phyloP scores from a whole-genome alignment of 2,797 vertebrate genomes.

The Manis pentadactyla region DNA sequence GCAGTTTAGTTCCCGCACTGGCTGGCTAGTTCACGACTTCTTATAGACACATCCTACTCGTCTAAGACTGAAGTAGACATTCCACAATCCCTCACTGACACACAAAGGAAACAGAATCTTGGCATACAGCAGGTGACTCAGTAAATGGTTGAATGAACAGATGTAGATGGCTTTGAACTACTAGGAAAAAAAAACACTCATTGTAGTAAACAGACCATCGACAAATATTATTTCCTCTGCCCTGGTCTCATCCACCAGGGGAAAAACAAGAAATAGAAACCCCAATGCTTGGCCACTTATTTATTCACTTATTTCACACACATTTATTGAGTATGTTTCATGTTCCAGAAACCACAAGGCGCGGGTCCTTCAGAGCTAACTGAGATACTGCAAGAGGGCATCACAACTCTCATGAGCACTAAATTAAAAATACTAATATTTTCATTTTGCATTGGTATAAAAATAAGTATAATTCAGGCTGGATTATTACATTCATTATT shows the following conservation, averaged over 20 bases:
- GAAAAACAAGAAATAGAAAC: not conserved
- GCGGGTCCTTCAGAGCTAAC: not conserved
- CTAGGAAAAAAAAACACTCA: not conserved
- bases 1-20: not conserved
- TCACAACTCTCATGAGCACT: not conserved
- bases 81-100: not conserved
- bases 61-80: not conserved
- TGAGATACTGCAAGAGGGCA: not conserved
- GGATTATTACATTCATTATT: not conserved
- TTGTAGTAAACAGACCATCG: not conserved
- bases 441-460: not conserved
- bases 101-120: not conserved
- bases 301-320: not conserved
- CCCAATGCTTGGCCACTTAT: not conserved
- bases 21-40: not conserved
- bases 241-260: not conserved
- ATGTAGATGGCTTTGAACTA: not conserved
- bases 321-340: not conserved
- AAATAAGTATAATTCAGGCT: not conserved
- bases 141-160: not conserved
- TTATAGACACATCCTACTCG: not conserved
- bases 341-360: not conserved
- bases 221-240: not conserved
- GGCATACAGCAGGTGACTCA: not conserved
- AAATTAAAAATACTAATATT: not conserved